phyloP scores from a whole-genome alignment of 2,113 vertebrate genomes.

The Scalopus aquaticus region DNA sequence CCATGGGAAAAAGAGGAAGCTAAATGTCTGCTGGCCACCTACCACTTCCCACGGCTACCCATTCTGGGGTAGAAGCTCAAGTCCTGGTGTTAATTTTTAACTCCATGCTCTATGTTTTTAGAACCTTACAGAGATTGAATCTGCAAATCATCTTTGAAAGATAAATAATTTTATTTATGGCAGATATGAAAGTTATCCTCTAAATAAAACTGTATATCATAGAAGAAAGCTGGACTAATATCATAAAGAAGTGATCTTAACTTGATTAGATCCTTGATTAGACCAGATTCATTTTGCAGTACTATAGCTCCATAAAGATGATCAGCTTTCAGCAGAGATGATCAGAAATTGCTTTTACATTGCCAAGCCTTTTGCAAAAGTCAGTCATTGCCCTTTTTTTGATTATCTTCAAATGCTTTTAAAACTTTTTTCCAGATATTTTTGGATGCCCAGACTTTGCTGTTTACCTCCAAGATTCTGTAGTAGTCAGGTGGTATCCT shows the following conservation, averaged over 20 bases:
- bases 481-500: neutral
- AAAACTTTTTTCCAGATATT: too few relatives aligned
- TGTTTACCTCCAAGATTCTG: neutral
- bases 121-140: slow-evolving; percentile 19
- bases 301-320: slow-evolving; percentile 61
- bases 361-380: neutral
- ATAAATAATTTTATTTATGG: slow-evolving; percentile 48
- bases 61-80: neutral
- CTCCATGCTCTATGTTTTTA: neutral
- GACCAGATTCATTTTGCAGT: neutral
- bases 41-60: neutral
- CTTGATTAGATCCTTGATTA: slow-evolving; percentile 1
- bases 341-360: slow-evolving; percentile 43
- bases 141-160: slow-evolving; percentile 65
- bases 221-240: slow-evolving; percentile 69
- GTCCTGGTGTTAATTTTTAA: neutral
- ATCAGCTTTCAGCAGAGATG: neutral
- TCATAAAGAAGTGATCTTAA: slow-evolving; percentile 60
- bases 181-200: slow-evolving; percentile 44
- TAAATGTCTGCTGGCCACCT: neutral
- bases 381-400: neutral
- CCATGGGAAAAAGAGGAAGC: neutral
- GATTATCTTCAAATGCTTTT: neutral
- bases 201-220: slow-evolving; percentile 65
- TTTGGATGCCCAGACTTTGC: neutral